Evolutionary conservation across 1,140 invertebrate genomes (phyloP).

Genomic region (Drosophila kanapiae): DNA sequence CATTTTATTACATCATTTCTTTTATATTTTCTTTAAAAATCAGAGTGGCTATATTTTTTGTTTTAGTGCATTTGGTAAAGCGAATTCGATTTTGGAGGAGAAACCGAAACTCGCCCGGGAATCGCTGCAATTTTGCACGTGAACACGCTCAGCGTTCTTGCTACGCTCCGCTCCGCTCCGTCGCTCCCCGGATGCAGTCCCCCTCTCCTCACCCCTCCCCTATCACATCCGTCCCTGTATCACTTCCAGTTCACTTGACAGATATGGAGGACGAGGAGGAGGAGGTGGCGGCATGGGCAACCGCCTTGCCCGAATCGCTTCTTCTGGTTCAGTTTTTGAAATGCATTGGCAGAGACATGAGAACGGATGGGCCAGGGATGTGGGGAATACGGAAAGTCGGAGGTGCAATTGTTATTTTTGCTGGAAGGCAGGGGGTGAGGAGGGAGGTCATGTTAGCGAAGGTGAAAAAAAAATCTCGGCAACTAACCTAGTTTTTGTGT

Average conservation of each 20-base stretch:
- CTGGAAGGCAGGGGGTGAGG: neutral
- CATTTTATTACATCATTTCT: too few relatives aligned
- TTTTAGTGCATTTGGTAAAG: constrained; percentile 33
- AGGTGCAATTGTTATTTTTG: constrained; percentile 58
- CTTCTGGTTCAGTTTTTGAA: constrained; percentile 49
- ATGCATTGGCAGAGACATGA: constrained; percentile 49
- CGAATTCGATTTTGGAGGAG: constrained; percentile 58
- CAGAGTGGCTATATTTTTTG: neutral
- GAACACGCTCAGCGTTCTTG: constrained; percentile 70
- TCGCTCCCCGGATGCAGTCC: constrained; percentile 5
- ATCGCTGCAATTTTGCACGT: constrained; percentile 82
- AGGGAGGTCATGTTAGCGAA: constrained; percentile 15
- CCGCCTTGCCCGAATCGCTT: constrained; percentile 47
- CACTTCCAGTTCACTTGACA: constrained; percentile 82
- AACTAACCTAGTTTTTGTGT: constrained; percentile 76
- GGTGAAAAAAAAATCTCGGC: constrained; percentile 64
- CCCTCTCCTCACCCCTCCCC: neutral
- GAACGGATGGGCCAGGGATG: constrained; percentile 13
- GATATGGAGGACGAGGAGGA: constrained; percentile 48
- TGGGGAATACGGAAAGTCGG: constrained; percentile 1
- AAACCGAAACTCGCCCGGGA: constrained; percentile 60
- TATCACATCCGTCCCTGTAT: constrained; percentile 47
- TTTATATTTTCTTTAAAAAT: neutral
- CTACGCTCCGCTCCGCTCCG: neutral
- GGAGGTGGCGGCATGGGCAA: constrained; percentile 27